Conservation (phyloP, 2,888 invertebrate genomes). For the Crepidodera aurea region DNA sequence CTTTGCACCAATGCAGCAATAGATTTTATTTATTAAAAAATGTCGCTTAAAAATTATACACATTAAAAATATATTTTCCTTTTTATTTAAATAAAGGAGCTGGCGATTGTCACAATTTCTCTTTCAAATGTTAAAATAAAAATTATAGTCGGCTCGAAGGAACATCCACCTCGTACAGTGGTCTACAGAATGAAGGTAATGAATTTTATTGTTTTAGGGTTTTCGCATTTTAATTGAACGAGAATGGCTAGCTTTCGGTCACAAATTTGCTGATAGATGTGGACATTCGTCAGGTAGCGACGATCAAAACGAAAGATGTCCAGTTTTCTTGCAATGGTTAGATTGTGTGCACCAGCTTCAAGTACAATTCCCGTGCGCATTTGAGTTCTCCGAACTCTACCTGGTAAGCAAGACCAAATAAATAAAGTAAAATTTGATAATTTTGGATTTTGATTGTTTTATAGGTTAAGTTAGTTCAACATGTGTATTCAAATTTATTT, state of each 20-base stretch:
- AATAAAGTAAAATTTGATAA: too few relatives aligned
- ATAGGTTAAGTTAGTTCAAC: conserved; percentile 93
- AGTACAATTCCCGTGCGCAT: conserved; percentile 88
- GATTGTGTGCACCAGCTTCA: conserved; percentile 95
- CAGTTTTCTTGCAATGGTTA: conserved; percentile 97
- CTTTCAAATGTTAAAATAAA: too few relatives aligned
- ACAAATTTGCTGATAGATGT: conserved; percentile 97
- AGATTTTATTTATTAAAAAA: too few relatives aligned
- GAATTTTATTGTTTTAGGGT: too few relatives aligned
- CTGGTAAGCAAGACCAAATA: conserved; percentile 80
- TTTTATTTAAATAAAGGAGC: too few relatives aligned
- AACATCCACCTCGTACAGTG: too few relatives aligned
- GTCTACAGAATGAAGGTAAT: too few relatives aligned
- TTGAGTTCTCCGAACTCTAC: conserved; percentile 94
- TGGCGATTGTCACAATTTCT: too few relatives aligned
- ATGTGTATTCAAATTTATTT: conserved; percentile 95
- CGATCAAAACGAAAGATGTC: conserved; percentile 94
- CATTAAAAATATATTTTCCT: too few relatives aligned
- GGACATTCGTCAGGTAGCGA: conserved; percentile 82
- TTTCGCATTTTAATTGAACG: conserved; percentile 92
- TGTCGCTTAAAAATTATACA: too few relatives aligned
- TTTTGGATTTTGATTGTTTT: not conserved
- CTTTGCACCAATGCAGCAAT: too few relatives aligned
- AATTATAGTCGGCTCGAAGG: too few relatives aligned
- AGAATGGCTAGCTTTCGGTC: conserved; percentile 98